phyloP scores from a whole-genome alignment of 2,888 invertebrate species.

The Spicauda simplicius region DNA sequence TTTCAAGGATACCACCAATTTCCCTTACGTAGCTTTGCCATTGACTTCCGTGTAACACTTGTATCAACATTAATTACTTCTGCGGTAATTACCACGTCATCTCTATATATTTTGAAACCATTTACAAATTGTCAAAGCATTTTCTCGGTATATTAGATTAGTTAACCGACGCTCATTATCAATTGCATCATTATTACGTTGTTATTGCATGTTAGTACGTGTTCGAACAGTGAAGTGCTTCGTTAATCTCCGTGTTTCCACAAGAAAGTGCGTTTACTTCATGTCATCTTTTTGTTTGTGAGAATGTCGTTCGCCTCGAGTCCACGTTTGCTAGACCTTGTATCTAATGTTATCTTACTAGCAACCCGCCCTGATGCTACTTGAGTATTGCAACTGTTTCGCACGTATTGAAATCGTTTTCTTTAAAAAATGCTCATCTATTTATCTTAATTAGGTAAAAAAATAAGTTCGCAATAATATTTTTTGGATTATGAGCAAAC shows the following conservation, averaged over 20 bases:
- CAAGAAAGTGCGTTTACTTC: constrained; percentile 35
- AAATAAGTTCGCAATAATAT: no score
- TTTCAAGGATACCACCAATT: neutral
- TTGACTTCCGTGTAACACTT: neutral
- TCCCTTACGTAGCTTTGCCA: neutral
- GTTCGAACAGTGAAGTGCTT: constrained; percentile 21
- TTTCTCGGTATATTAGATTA: constrained; percentile 2
- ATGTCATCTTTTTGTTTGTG: constrained; percentile 35
- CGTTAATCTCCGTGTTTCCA: constrained; percentile 28
- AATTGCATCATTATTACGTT: constrained; percentile 27
- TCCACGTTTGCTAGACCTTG: constrained; percentile 31
- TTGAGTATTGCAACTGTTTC: neutral
- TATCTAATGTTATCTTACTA: constrained; percentile 17
- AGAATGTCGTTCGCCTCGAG: constrained; percentile 43
- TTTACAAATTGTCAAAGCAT: neutral
- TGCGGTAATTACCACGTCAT: constrained; percentile 8
- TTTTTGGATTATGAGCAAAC: no score
- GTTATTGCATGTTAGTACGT: constrained; percentile 29
- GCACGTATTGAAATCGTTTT: neutral
- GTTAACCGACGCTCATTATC: constrained; percentile 8
- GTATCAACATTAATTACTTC: neutral
- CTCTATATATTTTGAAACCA: neutral
- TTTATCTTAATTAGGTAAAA: no score
- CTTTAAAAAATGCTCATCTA: no score
- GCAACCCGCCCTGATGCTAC: neutral